Base-by-base conservation (phyloP, 1,140 invertebrate species). In the Philopotamus ludificatus region DNA sequence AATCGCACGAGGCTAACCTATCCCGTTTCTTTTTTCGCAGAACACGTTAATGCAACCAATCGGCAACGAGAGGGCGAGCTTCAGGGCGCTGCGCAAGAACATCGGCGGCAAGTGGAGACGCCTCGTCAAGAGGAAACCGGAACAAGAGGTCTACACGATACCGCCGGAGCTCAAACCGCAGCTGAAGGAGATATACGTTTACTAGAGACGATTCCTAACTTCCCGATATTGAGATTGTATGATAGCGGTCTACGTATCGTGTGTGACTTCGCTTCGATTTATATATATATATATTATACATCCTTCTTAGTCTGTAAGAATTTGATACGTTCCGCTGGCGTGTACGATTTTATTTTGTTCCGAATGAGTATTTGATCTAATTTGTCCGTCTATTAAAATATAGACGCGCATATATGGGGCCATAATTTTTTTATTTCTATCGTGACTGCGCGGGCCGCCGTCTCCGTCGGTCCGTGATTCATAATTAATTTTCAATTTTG, bases 101-200 rank as follows among this genome's bases (percentile, higher is more conserved):
- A 84, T 92, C 70, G 88, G 89, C 70, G 89, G 90, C 70, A 86
- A 87, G 71, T 91, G 89, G 85, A 87, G 88, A 77, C 85, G 89
- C 71, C 80, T 92, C 69, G 89, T 91, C 57, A 89, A 90, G 74
- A 88, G 86, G 83, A 91, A 92, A 81, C 84, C 88, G 26, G 85
- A 86, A 71, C 85, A 87, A 74, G 89, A 92, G 73, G 85, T 87
- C 60, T 91, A 90, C 81, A 89, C 88, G 72, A 91, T 93, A 81
- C 90, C 91, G 59, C 87, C 89, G 23, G 91, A 93, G 79, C 82
- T 92, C 64, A 89, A 90, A 77, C 90, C 90, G 68, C 91, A 93
- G 79, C 83, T 93, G 41, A 93, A 93, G 78, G 88, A 91, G 73
- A 93, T 93, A 72, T 93, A 93, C 77, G 91, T 93, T 71, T 93